Evolutionary conservation across 2,113 vertebrate species (phyloP).

Genomic region (Protobothrops mucrosquamatus): DNA sequence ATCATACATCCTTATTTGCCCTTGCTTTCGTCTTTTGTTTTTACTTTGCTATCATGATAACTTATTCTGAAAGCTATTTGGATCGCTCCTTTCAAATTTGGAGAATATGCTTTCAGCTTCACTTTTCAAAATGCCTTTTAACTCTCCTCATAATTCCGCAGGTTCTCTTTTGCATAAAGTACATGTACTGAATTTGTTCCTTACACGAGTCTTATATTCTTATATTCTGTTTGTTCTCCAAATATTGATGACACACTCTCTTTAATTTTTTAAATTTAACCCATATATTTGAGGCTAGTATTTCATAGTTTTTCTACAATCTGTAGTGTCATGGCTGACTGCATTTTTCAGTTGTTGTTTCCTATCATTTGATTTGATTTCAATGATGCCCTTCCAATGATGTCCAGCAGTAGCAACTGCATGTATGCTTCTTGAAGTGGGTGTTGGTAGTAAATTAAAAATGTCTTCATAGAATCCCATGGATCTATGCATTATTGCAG

Average conservation of each 20-base stretch:
- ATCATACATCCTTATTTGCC: not conserved
- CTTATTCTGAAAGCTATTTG: not conserved
- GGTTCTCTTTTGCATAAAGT: not conserved
- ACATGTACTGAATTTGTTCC: not conserved
- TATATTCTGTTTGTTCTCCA: not conserved
- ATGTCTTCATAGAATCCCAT: not conserved
- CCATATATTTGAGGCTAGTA: not conserved
- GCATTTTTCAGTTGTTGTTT: not conserved
- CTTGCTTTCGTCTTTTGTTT: not conserved
- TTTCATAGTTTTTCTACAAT: not conserved
- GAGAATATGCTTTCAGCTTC: not conserved
- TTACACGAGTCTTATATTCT: not conserved
- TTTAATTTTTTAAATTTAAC: not conserved
- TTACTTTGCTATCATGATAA: not conserved
- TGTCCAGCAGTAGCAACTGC: not conserved
- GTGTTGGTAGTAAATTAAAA: not conserved
- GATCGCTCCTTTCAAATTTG: not conserved
- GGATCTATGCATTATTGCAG: not conserved
- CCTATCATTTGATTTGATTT: not conserved
- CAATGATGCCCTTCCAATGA: not conserved
- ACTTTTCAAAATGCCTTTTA: not conserved
- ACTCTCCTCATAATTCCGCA: not conserved
- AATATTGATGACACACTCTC: not conserved
- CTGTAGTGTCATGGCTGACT: not conserved
- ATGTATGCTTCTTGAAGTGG: not conserved